phyloP scores from a whole-genome alignment of 2,113 vertebrate genomes.

The Calidris pugnax region DNA sequence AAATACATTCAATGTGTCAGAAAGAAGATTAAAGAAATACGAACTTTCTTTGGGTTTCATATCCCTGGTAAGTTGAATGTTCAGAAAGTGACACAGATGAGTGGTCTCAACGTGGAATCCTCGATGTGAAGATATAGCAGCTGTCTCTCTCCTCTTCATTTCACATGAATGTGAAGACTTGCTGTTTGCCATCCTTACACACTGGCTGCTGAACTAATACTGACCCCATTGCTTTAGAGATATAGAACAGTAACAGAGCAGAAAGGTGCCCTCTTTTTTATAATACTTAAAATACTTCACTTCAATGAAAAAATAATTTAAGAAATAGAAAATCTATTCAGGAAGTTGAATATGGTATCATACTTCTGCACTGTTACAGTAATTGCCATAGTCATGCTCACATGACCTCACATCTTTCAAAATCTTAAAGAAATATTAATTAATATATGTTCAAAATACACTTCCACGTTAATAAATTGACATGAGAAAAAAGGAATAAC shows the following conservation, averaged over 20 bases:
- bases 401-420: not conserved
- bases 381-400: not conserved
- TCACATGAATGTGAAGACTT: not conserved
- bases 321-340: not conserved
- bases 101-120: constrained; percentile 56
- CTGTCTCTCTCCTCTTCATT: not conserved
- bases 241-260: not conserved
- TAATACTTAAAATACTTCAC: not conserved
- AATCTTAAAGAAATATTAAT: not conserved
- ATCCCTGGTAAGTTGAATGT: constrained; percentile 41
- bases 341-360: not conserved
- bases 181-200: not conserved
- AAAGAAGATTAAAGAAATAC: constrained; percentile 64
- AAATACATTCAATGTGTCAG: not conserved
- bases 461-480: not conserved
- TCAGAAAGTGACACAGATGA: constrained; percentile 61
- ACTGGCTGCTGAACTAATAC: not conserved
- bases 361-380: not conserved
- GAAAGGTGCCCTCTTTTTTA: not conserved
- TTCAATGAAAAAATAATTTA: not conserved
- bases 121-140: constrained; percentile 61
- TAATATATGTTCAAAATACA: not conserved
- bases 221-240: not conserved
- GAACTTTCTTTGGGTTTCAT: constrained; percentile 67
- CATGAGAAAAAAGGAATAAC: not conserved